These are phyloP conservation scores for Myxocyprinus asiaticus DNA, from an alignment of 2,113 vertebrate species.

Conservation along the genomic window DNA sequence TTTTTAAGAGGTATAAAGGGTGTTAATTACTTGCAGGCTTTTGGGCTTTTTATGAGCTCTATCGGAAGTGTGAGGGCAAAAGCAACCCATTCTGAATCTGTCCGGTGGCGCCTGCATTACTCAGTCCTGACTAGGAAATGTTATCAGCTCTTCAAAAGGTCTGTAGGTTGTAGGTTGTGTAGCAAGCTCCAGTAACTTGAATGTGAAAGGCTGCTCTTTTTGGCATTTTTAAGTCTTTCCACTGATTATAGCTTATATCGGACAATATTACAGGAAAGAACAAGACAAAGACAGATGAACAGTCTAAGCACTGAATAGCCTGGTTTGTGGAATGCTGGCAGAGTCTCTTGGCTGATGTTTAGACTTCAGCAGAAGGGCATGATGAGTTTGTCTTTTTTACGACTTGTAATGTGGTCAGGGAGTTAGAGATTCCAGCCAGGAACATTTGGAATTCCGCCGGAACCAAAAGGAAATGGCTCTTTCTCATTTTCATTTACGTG, in stretches of 20 bases:
- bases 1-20: constrained; percentile 58
- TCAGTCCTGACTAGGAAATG: background rate
- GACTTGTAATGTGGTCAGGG: constrained; percentile 61
- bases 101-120: background rate
- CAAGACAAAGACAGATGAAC: background rate
- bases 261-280: constrained; percentile 21
- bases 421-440: constrained; percentile 52
- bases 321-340: background rate
- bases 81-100: background rate
- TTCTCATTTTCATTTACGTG: background rate
- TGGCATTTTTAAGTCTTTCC: background rate
- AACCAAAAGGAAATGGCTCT: background rate
- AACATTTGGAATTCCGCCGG: constrained; percentile 4
- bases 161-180: no score
- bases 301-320: constrained; percentile 16
- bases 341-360: background rate
- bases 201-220: background rate
- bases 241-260: background rate
- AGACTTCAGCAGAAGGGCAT: constrained; percentile 61
- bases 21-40: constrained; percentile 60
- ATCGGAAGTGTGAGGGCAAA: constrained; percentile 32
- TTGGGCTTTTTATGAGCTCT: constrained; percentile 5
- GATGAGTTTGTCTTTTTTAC: constrained; percentile 65
- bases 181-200: background rate
- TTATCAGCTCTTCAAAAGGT: background rate